phyloP scores from a whole-genome alignment of 1,140 invertebrate genomes.

The Anthonomus grandis region DNA sequence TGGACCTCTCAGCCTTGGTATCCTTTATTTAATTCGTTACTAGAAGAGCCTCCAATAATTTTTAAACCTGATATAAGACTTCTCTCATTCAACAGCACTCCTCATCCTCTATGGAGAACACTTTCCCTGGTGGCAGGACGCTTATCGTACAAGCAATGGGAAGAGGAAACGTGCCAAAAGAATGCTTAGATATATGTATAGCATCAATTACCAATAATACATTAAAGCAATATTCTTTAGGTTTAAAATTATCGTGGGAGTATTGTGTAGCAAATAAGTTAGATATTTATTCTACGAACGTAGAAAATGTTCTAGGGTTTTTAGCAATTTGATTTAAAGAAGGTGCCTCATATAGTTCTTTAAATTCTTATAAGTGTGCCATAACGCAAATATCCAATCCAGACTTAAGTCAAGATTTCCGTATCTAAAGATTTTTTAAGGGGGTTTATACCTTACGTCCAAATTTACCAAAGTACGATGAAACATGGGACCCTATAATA shows the following conservation, averaged over 20 bases:
- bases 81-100: slow-evolving; percentile 1
- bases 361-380: slow-evolving; percentile 36
- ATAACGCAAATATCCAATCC: slow-evolving; percentile 27
- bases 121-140: slow-evolving; percentile 30
- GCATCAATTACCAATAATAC: slow-evolving; percentile 33
- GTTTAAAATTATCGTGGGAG: slow-evolving; percentile 9
- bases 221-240: slow-evolving; percentile 36
- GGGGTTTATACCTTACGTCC: slow-evolving; percentile 28
- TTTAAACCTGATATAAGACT: slow-evolving; percentile 1
- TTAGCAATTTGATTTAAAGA: slow-evolving; percentile 24
- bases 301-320: slow-evolving; percentile 20
- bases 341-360: slow-evolving; percentile 28
- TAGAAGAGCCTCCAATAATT: neutral
- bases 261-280: neutral
- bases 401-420: slow-evolving; percentile 20
- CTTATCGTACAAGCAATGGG: slow-evolving; percentile 33
- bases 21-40: slow-evolving; percentile 25
- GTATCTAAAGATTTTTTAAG: slow-evolving; percentile 33
- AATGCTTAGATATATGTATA: slow-evolving; percentile 27
- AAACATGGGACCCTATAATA: slow-evolving; percentile 31
- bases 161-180: slow-evolving; percentile 19
- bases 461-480: slow-evolving; percentile 26
- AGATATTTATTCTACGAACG: neutral
- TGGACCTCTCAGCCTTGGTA: slow-evolving; percentile 41
- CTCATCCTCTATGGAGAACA: slow-evolving; percentile 2